Base-by-base conservation (phyloP, 1,140 invertebrate genomes). In the Bombus polaris region DNA sequence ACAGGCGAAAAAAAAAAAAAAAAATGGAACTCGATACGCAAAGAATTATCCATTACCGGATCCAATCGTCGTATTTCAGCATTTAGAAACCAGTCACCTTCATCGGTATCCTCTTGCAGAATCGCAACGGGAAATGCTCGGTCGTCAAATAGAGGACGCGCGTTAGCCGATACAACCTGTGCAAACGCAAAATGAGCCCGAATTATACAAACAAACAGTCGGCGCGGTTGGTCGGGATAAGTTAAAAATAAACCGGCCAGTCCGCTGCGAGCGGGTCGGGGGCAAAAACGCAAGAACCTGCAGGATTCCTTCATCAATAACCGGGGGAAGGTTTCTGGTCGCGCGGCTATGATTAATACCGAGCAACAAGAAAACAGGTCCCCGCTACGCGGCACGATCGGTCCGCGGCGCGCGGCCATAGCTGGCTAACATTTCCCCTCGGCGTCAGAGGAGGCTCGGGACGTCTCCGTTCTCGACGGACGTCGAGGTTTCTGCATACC, bases 401-500 rank as follows among this genome's bases (percentile, higher is more conserved):
- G 12, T 42, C 39, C 39, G 9, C 47, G 66, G 28, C 59, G 10
- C 71, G 73, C 68, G 68, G 71, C 71, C 70, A 32, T 72, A 32
- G 28, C 71, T 18, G 57, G 75, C 75, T 39, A 77, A 44, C 86
- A 15, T 85, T 79, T 88, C 39, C 72, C 72, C 62, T 65, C 42
- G 66, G 75, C 76, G 79, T 83, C 78, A n/a, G 73, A 28, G 32
- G 44, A 75, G 85, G 80, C 53, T 47, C 53, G 12, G 13, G 35
- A 42, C 28, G 68, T 35, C 47, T 66, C 66, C 39, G 75, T 66
- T 65, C 57, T 35, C 65, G 75, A 72, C 83, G 78, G 70, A 81
- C 77, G 77, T 74, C 59, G 78, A 66, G 73, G 66, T 70, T 84
- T 83, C 70, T 66, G 84, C 87, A 90, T 90, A 85, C 83, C 85